Percentiles rank a stretch among this genome's conserved stretches.
phyloP scores from a whole-genome alignment of 1,140 invertebrate genomes.

The Drosophila funebris region DNA sequence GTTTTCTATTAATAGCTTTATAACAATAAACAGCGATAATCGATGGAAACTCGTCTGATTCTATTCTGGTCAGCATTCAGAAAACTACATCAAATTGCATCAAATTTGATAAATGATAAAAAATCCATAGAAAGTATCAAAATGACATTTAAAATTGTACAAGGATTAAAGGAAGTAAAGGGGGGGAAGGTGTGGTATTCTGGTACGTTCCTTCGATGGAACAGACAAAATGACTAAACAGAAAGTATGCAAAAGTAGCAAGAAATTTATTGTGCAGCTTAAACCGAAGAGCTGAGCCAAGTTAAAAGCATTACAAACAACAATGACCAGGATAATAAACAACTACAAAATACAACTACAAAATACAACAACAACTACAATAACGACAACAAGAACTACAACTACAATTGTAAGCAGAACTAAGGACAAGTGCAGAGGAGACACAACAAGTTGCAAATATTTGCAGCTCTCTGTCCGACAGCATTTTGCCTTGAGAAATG shows the following conservation, averaged over 20 bases:
- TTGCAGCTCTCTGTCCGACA: conserved; percentile 57
- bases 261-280: conserved; percentile 71
- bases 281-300: conserved; percentile 74
- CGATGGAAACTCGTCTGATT: background rate
- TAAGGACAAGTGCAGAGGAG: conserved; percentile 52
- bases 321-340: conserved; percentile 75
- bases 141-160: conserved; percentile 30
- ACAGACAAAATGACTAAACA: conserved; percentile 54
- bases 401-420: conserved; percentile 45
- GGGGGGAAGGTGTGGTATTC: background rate
- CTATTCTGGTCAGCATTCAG: conserved; percentile 12
- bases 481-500: conserved; percentile 68
- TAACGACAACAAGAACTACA: conserved; percentile 39
- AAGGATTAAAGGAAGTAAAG: conserved; percentile 1
- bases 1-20: too few species aligned
- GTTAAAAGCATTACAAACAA: conserved; percentile 79
- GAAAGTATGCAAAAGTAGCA: conserved; percentile 64
- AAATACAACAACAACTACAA: conserved; percentile 32
- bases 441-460: conserved; percentile 77
- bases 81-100: conserved; percentile 24
- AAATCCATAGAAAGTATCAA: conserved; percentile 30
- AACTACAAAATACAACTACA: conserved; percentile 38
- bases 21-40: background rate
- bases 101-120: conserved; percentile 24
- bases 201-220: conserved; percentile 15